Base-by-base conservation (phyloP, 1,140 invertebrate species). In the Marisa cornuarietis region DNA sequence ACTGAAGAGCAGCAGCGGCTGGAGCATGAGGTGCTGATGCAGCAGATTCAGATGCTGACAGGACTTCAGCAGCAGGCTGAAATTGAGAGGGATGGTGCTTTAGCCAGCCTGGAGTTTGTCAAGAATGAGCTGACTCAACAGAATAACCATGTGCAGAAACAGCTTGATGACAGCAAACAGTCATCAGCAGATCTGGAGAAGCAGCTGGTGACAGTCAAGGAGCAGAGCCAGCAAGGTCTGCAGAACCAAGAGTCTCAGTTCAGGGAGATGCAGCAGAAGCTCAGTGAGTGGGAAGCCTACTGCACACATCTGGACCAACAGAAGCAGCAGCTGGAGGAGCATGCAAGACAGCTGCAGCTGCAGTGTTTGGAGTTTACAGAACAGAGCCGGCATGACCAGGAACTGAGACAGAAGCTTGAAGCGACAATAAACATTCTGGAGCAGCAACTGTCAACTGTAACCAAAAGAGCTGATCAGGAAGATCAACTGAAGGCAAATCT, bases 381-480 rank as follows among this genome's bases (percentile, higher is more conserved):
- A 62, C 24, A 80, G 42, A 49, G 58, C 20, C 49, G 20, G 24
- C 49, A 69, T 18, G 24, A 49, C n/a, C 51, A 61, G 69, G 63
- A 71, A 18, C 26, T 22, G 31, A 26, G n/a, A 11, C 42, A 66
- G n/a, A 61, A 72, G 16, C n/a, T 66, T n/a, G 24, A 76, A 6
- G 52, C 14, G 18, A 52, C 10, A 58, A 71, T 76, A 6, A 61
- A 10, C 14, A 54, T 11, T 5, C 65, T 81, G 58, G 79, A 85
- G 51, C 74, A 83, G 18, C 74, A 65, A 52, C 54, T 86, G 31
- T 16, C 24, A 68, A 54, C 65, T 63, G 54, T 82, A 22, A 65
- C 76, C 42, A 79, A 81, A 31, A 54, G 81, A 24, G 52, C 65
- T 24, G 18, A 51, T 54, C 76, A 77, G 11, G 49, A 68, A 54